Base-by-base conservation (phyloP, 2,113 vertebrate species). In the Calyptomena viridis region DNA sequence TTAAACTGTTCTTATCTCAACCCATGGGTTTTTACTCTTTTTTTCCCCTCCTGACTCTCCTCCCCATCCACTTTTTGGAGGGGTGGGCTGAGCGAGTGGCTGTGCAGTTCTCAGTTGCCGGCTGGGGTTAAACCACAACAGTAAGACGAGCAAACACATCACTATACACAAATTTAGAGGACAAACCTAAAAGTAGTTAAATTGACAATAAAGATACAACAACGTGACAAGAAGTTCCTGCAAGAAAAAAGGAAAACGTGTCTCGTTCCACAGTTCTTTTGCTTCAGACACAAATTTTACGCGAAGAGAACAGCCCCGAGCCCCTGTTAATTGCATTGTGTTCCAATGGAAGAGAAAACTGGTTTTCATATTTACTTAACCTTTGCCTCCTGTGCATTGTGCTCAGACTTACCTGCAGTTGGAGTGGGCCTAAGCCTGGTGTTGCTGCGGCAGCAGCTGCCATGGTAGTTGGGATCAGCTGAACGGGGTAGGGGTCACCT, bases 401-500 rank as follows among this genome's bases (percentile, higher is more conserved):
- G 77, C 86, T 74, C 18, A 6, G 90, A 96, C 98, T 98, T 98
- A 99, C 99, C 99, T 99, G 99, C 97, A 99, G 99, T 97, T 99
- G 99, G 74, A 99, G 98, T 9, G 98, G 99, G 63, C 99, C 99
- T 79, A 99, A 98, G 93, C 99, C 99, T 5, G 99, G 99, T 42
- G 99, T 98, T 91, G 99, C 99, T 5, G 99, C 99, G 52, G 99
- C 99, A 5, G 99, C 99, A 79, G 99, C 99, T 91, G 99, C 99
- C 99, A 99, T 99, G 87, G 99, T 99, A 58, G 99, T 99, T 84
- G 99, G 99, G 97, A 99, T 99, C 98, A 99, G 99, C 98, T 99
- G 99, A 97, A 99, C 98, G 13, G 99, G 99, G 98, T 99, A 99
- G 84, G 99, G 99, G 98, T 99, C 99, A 98, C 99, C 99, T 99